Conservation (phyloP, 2,797 vertebrate genomes). For the Dryobates pubescens region DNA sequence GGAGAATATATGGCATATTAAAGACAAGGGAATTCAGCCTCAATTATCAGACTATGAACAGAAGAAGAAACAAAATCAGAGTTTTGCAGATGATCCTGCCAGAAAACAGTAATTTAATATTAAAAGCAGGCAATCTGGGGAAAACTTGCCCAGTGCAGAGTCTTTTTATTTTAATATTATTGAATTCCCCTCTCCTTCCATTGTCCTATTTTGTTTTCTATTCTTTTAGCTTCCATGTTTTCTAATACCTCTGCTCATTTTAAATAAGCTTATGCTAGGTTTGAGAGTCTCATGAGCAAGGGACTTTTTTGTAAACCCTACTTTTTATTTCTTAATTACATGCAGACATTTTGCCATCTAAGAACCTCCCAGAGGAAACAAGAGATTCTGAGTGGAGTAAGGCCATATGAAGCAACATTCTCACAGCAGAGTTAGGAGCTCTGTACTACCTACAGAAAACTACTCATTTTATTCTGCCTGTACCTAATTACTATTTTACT, state of each 20-base stretch:
- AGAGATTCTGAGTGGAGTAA: background rate
- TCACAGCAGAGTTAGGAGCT: background rate
- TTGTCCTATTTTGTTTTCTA: constrained; percentile 41
- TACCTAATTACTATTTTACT: background rate
- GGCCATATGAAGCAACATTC: background rate
- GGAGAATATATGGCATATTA: constrained; percentile 82
- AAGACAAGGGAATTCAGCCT: constrained; percentile 80
- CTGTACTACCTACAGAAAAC: background rate
- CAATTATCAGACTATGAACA: constrained; percentile 77
- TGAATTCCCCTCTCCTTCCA: background rate
- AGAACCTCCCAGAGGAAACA: background rate
- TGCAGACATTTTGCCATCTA: background rate
- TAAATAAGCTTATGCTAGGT: constrained; percentile 5
- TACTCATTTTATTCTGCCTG: background rate
- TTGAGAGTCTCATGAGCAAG: background rate
- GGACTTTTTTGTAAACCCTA: background rate
- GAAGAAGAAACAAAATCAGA: constrained; percentile 76
- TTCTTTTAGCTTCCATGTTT: constrained; percentile 15
- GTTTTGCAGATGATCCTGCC: constrained; percentile 72
- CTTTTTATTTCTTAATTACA: constrained; percentile 49
- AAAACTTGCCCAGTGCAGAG: constrained; percentile 41
- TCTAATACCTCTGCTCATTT: background rate
- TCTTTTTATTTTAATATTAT: constrained; percentile 52
- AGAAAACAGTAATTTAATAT: constrained; percentile 75
- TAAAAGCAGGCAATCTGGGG: constrained; percentile 57